These are phyloP conservation scores for Rhizoglyphus robini DNA, from an alignment of 1,140 invertebrate species.

Conservation along the genomic window DNA sequence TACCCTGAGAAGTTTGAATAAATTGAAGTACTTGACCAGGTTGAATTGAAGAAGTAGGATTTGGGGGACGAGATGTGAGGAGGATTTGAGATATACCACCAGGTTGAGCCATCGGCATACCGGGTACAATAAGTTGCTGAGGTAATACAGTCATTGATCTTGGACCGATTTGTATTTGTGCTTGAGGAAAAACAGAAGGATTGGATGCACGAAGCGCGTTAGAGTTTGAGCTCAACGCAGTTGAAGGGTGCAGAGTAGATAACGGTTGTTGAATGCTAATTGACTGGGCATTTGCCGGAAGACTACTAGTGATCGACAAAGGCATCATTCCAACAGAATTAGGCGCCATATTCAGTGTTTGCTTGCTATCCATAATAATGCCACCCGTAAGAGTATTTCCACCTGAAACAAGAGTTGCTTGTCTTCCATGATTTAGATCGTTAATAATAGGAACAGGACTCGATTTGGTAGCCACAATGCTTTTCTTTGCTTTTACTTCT, in stretches of 20 bases:
- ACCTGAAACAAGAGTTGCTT: neutral
- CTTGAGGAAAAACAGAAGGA: neutral
- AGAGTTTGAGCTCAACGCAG: neutral
- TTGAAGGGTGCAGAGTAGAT: neutral
- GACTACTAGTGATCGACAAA: neutral
- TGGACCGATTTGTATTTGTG: constrained; percentile 15
- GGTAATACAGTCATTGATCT: constrained; percentile 11
- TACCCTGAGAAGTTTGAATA: constrained; percentile 21
- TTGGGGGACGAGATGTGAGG: neutral
- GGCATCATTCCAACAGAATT: neutral
- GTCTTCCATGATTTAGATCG: neutral
- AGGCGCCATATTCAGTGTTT: neutral
- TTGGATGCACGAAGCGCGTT: neutral
- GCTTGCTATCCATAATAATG: no score
- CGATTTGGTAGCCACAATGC: neutral
- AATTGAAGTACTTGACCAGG: constrained; percentile 20
- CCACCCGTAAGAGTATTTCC: neutral
- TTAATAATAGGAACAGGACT: neutral
- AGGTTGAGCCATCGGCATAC: no score
- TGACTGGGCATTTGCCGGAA: neutral
- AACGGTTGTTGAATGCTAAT: neutral
- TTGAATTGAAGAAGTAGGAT: constrained; percentile 8
- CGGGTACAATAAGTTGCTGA: neutral
- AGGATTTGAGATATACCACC: no score
- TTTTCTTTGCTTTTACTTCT: neutral